These are phyloP conservation scores for Zoanthus sansibaricus DNA, from an alignment of 92 coral and sea anemone species.

Conservation along the genomic window DNA sequence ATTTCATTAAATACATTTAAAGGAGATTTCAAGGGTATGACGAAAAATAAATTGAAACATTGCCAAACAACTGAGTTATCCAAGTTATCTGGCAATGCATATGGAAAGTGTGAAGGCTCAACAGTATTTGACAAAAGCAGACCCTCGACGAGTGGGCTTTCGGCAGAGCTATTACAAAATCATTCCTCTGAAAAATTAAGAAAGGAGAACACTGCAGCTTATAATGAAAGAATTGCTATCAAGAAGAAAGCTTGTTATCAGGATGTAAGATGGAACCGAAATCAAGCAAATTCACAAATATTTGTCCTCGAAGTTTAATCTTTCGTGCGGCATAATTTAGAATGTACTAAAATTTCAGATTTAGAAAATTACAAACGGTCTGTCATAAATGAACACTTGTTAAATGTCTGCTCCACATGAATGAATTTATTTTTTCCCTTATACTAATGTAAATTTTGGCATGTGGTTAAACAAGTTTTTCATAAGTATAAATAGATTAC, in stretches of 20 bases:
- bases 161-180: neutral
- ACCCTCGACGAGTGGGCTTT: slow-evolving; percentile 32
- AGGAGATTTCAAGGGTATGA: slow-evolving; percentile 7
- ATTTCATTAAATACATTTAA: neutral
- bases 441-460: too few relatives aligned
- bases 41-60: neutral
- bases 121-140: slow-evolving; percentile 14
- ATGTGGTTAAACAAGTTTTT: too few relatives aligned
- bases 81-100: neutral
- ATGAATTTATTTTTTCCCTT: too few relatives aligned
- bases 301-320: slow-evolving; percentile 31
- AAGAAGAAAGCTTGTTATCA: neutral
- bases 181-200: neutral
- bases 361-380: too few relatives aligned
- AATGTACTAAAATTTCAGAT: too few relatives aligned
- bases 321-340: neutral
- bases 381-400: too few relatives aligned
- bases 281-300: neutral
- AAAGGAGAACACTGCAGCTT: neutral
- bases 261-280: neutral
- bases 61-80: neutral
- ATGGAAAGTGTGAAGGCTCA: neutral
- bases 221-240: neutral
- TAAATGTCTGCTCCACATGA: too few relatives aligned
- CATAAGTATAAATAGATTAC: too few relatives aligned